Evolutionary conservation across 2,113 vertebrate genomes (phyloP), one percentile per base, ranked within the genome.

Genomic region (Eptatretus burgeri): DNA sequence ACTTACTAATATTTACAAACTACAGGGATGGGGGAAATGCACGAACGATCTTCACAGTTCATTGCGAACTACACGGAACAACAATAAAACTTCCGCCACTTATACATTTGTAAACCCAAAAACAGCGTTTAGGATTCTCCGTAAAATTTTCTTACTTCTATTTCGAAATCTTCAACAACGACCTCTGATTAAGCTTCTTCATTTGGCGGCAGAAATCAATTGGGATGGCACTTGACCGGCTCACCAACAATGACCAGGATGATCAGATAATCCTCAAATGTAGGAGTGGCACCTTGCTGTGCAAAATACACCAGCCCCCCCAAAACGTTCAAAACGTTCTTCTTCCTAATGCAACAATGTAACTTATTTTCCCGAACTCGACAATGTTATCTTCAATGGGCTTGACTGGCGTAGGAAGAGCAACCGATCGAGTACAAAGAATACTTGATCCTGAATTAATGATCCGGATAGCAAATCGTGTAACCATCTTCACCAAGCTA

Each of bases 221-320:
- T 17, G 85, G 86, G 50, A 93, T 71, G 0, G 77, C 72, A 49
- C 78, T 77, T 78, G 67, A 76, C 71, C 20, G 91, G 78, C 2
- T 80, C 80, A 67, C 87, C 85, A 70, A 93, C 71, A 2, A 93
- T 75, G 14, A 93, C 14, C 2, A 93, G 70, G 52, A 93, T 78
- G 1, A 69, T 41, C 27, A 41, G 27, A 41, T 41, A 68, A 0
- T 87, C 79, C 0, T 78, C 70, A 50, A 77, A 74, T 66, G 83
- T 82, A 1, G 85, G 80, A 5, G 85, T 80, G 63, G 91, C 78
- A 50, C 82, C 78, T 67, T 87, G 87, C 60, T 91, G 84, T 1
- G 82, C 85, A 73, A 84, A 93, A 71, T 93, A 82, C 72, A 93
- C 0, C 87, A 91, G n/a, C 78, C 81, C 72, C 86, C 91, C 86